These are phyloP conservation scores for Amblyraja radiata DNA, from an alignment of 2,797 vertebrate species.

Conservation along the genomic window DNA sequence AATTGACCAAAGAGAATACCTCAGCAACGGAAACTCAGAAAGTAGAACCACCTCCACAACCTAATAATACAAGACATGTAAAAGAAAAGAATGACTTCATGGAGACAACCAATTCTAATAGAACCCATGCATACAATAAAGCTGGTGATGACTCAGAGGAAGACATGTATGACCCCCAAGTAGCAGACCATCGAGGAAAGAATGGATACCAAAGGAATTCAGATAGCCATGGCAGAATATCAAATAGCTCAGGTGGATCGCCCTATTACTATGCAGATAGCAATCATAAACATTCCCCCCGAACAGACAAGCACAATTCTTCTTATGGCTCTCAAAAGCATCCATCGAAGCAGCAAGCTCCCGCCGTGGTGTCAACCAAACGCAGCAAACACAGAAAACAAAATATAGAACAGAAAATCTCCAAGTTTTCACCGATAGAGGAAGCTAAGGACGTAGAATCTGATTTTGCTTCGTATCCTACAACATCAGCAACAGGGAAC, in stretches of 20 bases:
- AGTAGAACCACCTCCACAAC: constrained; percentile 59
- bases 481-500: constrained; percentile 71
- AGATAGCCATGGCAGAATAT: constrained; percentile 76
- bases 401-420: constrained; percentile 96
- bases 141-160: constrained; percentile 85
- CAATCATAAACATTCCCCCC: constrained; percentile 78
- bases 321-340: constrained; percentile 70
- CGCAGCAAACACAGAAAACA: constrained; percentile 97
- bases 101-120: constrained; percentile 62
- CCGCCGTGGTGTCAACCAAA: constrained; percentile 86
- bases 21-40: constrained; percentile 69
- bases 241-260: constrained; percentile 59
- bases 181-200: constrained; percentile 66
- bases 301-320: constrained; percentile 65
- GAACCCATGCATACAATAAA: constrained; percentile 74
- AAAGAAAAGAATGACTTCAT: constrained; percentile 60
- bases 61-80: constrained; percentile 62
- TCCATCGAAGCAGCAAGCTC: constrained; percentile 83
- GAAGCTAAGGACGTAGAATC: constrained; percentile 96
- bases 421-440: constrained; percentile 97
- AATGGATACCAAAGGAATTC: constrained; percentile 66
- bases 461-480: constrained; percentile 83
- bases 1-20: constrained; percentile 87
- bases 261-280: constrained; percentile 72
- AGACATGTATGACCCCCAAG: constrained; percentile 82